Evolutionary conservation across 2,797 vertebrate species (phyloP).

Genomic region (Periparus ater): DNA sequence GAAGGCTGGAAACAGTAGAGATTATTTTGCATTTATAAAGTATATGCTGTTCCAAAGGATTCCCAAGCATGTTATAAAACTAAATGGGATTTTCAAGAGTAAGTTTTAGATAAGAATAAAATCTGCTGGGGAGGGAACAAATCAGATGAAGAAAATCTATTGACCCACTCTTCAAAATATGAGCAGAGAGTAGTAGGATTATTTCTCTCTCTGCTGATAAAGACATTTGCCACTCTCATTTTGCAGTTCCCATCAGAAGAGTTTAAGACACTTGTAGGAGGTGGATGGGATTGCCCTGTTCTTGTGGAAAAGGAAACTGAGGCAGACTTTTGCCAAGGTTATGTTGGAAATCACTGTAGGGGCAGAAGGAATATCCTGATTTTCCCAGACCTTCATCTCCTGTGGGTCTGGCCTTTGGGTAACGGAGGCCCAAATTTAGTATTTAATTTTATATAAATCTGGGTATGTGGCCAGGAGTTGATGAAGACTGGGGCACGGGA

Average conservation of each 20-base stretch:
- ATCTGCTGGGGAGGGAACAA: constrained; percentile 8
- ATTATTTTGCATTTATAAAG: constrained; percentile 5
- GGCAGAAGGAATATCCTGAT: background rate
- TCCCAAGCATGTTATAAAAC: constrained; percentile 43
- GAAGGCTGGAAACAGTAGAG: background rate
- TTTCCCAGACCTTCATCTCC: background rate
- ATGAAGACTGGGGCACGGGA: background rate
- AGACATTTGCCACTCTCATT: background rate
- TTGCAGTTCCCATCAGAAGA: background rate
- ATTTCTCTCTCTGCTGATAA: background rate
- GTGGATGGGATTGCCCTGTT: background rate
- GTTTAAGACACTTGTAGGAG: background rate
- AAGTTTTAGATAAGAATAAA: constrained; percentile 43
- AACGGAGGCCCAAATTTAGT: no score
- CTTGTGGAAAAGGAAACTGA: background rate
- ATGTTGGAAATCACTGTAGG: background rate
- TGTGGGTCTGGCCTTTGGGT: background rate
- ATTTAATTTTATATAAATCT: background rate
- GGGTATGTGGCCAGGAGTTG: background rate
- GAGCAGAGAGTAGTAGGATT: background rate
- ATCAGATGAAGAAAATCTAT: background rate
- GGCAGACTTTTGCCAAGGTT: background rate
- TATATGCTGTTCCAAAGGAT: background rate
- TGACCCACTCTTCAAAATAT: background rate
- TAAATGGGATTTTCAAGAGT: constrained; percentile 34